phyloP scores from a whole-genome alignment of 37 sponge, comb jelly and placozoan species.

The Axinella damicornis region DNA sequence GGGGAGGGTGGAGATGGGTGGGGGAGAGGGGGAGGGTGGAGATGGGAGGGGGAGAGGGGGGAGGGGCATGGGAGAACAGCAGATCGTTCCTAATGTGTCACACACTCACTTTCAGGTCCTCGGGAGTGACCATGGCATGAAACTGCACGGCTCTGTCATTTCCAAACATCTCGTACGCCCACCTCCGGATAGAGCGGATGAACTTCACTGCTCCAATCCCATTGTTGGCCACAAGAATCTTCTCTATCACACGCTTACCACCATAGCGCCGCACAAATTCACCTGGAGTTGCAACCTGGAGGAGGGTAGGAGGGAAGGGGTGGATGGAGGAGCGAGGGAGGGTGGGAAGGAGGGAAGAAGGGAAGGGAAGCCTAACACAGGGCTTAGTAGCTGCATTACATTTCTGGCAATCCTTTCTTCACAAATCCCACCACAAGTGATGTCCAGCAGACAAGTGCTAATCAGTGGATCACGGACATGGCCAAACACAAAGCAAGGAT shows the following conservation, averaged over 20 bases:
- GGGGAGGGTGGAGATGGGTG: too few relatives aligned
- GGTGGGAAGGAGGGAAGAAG: too few relatives aligned
- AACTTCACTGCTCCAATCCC: slow-evolving; percentile 99
- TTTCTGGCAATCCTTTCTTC: background rate
- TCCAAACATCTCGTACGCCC: slow-evolving; percentile 98
- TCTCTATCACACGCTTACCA: slow-evolving; percentile 92
- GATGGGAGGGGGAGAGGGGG: too few relatives aligned
- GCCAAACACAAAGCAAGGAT: too few relatives aligned
- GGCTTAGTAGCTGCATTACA: background rate
- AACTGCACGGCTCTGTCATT: slow-evolving; percentile 94
- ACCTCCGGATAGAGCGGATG: slow-evolving; percentile 91
- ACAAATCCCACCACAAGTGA: too few relatives aligned
- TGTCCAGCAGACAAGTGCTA: too few relatives aligned
- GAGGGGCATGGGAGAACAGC: too few relatives aligned
- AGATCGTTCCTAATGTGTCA: too few relatives aligned
- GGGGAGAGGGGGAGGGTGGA: too few relatives aligned
- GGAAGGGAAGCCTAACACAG: background rate
- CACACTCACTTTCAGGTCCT: slow-evolving; percentile 91
- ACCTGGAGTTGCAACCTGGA: slow-evolving; percentile 86
- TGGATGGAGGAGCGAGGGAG: background rate
- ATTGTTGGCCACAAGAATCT: slow-evolving; percentile 95
- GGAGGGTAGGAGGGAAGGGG: background rate
- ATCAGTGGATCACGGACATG: too few relatives aligned
- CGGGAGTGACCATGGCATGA: slow-evolving; percentile 97
- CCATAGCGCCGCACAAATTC: slow-evolving; percentile 93